Evolutionary conservation across 2,797 vertebrate species (phyloP).

Genomic region (Dendrocincla tyrannina): DNA sequence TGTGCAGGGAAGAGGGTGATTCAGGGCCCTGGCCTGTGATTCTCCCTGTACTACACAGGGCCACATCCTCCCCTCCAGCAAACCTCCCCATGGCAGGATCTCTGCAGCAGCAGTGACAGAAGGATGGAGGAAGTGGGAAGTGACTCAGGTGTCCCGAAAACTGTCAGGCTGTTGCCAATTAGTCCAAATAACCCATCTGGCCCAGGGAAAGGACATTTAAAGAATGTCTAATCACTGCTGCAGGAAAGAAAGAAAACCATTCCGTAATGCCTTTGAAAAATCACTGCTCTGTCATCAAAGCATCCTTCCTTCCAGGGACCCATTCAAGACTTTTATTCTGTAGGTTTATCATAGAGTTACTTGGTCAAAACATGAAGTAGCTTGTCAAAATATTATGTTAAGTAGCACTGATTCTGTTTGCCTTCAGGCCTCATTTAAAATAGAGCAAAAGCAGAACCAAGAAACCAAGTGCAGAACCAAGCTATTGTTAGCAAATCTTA

Average conservation of each 20-base stretch:
- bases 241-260: background rate
- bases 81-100: background rate
- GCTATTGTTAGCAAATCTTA: background rate
- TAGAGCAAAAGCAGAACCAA: background rate
- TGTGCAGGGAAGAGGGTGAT: background rate
- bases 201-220: background rate
- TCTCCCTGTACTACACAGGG: background rate
- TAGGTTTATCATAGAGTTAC: slow-evolving; percentile 2
- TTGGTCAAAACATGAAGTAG: slow-evolving; percentile 33
- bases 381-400: background rate
- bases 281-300: background rate
- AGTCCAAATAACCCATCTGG: slow-evolving; percentile 47
- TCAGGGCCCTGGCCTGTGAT: fast-evolving
- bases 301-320: background rate
- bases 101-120: slow-evolving; percentile 3
- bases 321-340: background rate
- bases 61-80: background rate
- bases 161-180: background rate
- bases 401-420: background rate
- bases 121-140: slow-evolving; percentile 11
- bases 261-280: background rate
- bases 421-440: background rate
- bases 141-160: slow-evolving; percentile 23
- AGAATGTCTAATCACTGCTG: slow-evolving; percentile 2
- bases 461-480: background rate